Conservation (phyloP, 2,113 vertebrate genomes). For the Corydoras maculifer region DNA sequence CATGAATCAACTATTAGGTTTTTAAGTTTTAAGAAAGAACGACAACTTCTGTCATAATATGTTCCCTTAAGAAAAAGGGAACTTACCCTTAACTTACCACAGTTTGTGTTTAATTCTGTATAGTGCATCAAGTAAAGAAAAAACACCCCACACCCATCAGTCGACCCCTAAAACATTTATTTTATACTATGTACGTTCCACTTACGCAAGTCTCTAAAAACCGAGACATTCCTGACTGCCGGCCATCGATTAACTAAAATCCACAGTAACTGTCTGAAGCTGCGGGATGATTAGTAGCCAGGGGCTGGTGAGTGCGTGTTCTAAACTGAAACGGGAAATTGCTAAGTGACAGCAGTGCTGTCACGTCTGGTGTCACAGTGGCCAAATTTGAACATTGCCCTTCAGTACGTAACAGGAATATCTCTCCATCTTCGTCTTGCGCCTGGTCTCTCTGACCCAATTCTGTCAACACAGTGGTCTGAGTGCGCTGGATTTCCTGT, state of each 20-base stretch:
- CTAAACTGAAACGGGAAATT: not conserved
- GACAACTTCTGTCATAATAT: no score
- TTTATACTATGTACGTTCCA: constrained; percentile 6
- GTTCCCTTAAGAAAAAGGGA: no score
- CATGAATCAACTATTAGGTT: no score
- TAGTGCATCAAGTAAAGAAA: no score
- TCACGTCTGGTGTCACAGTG: not conserved
- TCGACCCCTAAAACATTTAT: not conserved
- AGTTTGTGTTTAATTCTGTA: no score
- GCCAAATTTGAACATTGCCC: not conserved
- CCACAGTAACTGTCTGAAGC: not conserved
- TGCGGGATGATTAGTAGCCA: constrained; percentile 11
- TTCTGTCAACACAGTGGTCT: constrained; percentile 33
- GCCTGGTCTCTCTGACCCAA: constrained; percentile 29
- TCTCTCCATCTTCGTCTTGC: constrained; percentile 10
- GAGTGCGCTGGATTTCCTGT: constrained; percentile 14
- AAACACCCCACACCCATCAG: no score
- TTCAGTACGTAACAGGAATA: constrained; percentile 8
- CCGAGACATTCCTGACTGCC: not conserved
- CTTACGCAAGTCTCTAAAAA: not conserved
- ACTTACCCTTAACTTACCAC: no score
- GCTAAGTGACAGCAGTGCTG: constrained; percentile 1
- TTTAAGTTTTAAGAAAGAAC: no score
- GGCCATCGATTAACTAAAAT: not conserved
- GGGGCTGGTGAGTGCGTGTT: not conserved